Evolutionary conservation across 2,113 vertebrate species (phyloP).

Genomic region (Apteryx mantelli): DNA sequence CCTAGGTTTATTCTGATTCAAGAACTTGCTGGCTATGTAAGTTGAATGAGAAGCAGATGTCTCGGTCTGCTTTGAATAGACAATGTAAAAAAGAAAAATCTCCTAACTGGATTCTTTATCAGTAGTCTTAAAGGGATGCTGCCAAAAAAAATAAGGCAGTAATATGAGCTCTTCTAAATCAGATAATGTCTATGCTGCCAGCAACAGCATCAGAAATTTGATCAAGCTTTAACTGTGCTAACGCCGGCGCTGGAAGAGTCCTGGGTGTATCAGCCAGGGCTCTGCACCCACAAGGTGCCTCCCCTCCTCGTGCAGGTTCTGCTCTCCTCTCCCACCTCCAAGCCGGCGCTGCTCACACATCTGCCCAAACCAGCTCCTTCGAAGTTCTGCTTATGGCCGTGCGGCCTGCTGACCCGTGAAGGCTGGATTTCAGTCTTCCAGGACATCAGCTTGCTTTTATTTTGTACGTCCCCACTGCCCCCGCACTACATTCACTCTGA

Average conservation of each 20-base stretch:
- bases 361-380: neutral
- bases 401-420: neutral
- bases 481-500: neutral
- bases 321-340: neutral
- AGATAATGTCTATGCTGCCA: rapidly evolving
- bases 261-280: neutral
- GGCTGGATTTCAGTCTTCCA: neutral
- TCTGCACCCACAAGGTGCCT: rapidly evolving
- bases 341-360: neutral
- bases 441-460: neutral
- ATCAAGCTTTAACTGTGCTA: neutral
- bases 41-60: rapidly evolving
- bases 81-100: neutral
- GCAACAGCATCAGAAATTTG: neutral
- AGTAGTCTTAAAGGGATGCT: neutral
- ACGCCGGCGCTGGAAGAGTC: neutral
- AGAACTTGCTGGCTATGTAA: neutral
- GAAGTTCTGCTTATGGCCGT: neutral
- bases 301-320: rapidly evolving
- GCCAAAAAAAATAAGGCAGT: neutral
- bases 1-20: neutral
- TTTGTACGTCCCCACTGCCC: neutral
- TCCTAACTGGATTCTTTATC: neutral
- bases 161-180: neutral
- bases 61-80: neutral